These are phyloP conservation scores for Tenodera sinensis DNA, from an alignment of 2,888 invertebrate genomes.

Conservation along the genomic window DNA sequence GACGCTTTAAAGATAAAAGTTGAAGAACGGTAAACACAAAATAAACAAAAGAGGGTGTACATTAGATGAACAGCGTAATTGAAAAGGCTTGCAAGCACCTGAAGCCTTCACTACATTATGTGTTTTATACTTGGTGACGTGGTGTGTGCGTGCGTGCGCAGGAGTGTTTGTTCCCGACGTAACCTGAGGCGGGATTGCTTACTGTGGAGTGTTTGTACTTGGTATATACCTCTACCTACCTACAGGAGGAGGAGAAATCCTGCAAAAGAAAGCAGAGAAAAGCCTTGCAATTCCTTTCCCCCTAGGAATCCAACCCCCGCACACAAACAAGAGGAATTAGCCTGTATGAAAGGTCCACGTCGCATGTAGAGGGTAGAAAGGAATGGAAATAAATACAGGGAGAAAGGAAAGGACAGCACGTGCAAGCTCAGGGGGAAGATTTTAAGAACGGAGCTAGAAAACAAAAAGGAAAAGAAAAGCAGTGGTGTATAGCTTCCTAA, in stretches of 20 bases:
- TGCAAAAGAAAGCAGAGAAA: conserved; percentile 5
- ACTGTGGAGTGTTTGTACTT: neutral
- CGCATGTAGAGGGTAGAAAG: neutral
- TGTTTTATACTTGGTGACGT: neutral
- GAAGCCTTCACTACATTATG: neutral
- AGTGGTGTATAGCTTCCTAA: neutral
- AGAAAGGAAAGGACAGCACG: neutral
- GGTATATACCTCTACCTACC: no score
- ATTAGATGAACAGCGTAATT: neutral
- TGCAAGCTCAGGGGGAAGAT: neutral
- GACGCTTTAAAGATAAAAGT: neutral
- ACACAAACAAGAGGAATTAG: conserved; percentile 5
- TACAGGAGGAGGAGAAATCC: neutral
- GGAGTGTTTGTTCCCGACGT: neutral
- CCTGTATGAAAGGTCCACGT: neutral
- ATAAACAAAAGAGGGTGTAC: neutral
- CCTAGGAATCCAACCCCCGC: neutral
- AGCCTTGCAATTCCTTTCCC: neutral
- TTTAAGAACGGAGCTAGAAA: neutral
- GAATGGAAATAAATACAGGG: neutral
- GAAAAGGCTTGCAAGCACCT: neutral
- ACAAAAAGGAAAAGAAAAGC: neutral
- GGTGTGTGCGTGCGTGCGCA: no score
- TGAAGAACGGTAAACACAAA: neutral
- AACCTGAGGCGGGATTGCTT: neutral